phyloP scores from a whole-genome alignment of 1,140 invertebrate genomes.

The Trichonephila inaurata region DNA sequence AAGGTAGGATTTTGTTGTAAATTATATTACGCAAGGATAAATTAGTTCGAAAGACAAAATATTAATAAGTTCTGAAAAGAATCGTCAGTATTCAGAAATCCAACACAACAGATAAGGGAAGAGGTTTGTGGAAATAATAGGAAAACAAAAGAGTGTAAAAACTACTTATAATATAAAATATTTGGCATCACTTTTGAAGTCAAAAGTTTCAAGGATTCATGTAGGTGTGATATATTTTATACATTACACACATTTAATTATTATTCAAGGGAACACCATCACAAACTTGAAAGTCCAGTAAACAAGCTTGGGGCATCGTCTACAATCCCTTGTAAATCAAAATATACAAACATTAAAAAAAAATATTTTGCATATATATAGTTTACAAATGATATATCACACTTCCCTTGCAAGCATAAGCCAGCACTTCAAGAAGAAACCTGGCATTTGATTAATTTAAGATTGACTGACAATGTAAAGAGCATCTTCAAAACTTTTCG shows the following conservation, averaged over 20 bases:
- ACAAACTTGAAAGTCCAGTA: not conserved
- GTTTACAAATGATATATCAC: too few relatives aligned
- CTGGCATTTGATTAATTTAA: too few relatives aligned
- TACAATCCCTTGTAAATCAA: not conserved
- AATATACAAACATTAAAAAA: not conserved
- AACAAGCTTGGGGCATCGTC: not conserved
- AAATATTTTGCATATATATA: too few relatives aligned
- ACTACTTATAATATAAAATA: not conserved
- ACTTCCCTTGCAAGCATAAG: too few relatives aligned
- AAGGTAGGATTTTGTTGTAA: not conserved
- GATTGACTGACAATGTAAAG: too few relatives aligned
- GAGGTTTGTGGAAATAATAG: not conserved
- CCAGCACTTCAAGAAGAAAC: too few relatives aligned
- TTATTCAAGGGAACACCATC: not conserved
- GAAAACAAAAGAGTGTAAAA: not conserved
- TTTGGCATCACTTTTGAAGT: not conserved
- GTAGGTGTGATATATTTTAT: conserved; percentile 29
- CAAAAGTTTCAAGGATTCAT: conserved; percentile 6
- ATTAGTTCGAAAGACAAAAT: not conserved
- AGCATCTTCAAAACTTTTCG: too few relatives aligned
- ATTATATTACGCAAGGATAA: not conserved
- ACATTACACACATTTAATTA: not conserved
- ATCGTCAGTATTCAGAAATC: not conserved
- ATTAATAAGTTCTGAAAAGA: not conserved
- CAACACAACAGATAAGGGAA: not conserved